Base-by-base conservation (phyloP, 2,113 vertebrate genomes). In the Todiramphus chloris region DNA sequence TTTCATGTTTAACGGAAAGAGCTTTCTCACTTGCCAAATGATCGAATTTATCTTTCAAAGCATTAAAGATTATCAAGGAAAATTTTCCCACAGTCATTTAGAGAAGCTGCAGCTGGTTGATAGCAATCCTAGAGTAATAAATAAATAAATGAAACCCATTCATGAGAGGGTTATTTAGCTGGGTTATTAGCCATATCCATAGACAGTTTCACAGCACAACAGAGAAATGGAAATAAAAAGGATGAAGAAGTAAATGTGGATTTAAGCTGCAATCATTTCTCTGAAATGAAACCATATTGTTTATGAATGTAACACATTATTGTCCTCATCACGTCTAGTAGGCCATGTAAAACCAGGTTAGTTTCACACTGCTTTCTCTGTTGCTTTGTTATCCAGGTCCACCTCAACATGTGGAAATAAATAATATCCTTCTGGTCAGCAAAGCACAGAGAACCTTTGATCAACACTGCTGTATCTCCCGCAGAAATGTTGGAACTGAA, bases 131-230 rank as follows among this genome's bases (percentile, higher is more conserved):
- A 94, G 83, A 88, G 83, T 83, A 88, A 96, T 94, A 97, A 96
- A 90, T 91, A 95, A 95, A 96, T 37, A 92, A 87, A 83, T 60
- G 7, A 93, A 96, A 72, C 91, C 94, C 93, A 93, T 97, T 98
- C 90, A 98, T 98, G 98, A 98, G 98, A 98, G 98, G 98, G 98
- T 98, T 98, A 98, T 98, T 98, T 98, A 98, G 98, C 98, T 97
- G 97, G 97, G 97, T 97, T 97, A 97, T 98, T 97, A 98, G 97
- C 98, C 97, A 98, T 98, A 98, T 97, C 97, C 97, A 97, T 76
- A 97, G 96, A 98, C 96, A 98, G 87, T 97, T 97, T 97, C 97
- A 98, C 98, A 98, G 97, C 97, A 98, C 98, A 98, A 97, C 70
- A 97, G 97, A 97, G 97, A 98, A 98, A 97, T 92, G 96, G 84